phyloP scores from a whole-genome alignment of 1,140 invertebrate genomes.

The Drosophila hydei region DNA sequence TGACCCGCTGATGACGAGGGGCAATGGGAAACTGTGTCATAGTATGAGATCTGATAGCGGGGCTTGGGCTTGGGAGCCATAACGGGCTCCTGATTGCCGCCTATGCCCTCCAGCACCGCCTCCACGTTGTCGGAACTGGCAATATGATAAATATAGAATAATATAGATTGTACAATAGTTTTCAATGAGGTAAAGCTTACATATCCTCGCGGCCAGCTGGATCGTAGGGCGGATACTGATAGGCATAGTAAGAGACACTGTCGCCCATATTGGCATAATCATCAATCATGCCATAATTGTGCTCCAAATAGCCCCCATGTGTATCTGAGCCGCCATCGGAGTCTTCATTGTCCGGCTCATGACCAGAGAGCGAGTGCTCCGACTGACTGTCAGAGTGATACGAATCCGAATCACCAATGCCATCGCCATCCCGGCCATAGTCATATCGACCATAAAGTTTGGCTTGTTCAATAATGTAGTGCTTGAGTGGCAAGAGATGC shows the following conservation, averaged over 20 bases:
- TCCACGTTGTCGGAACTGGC: slow-evolving; percentile 81
- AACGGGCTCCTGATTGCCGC: slow-evolving; percentile 57
- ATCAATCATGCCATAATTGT: slow-evolving; percentile 84
- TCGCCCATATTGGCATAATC: slow-evolving; percentile 84
- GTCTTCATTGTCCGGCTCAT: slow-evolving; percentile 89
- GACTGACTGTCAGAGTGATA: slow-evolving; percentile 86
- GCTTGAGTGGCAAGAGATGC: slow-evolving; percentile 92
- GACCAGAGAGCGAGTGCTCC: slow-evolving; percentile 86
- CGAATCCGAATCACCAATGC: slow-evolving; percentile 88
- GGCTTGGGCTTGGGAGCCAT: slow-evolving; percentile 67
- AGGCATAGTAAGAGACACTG: slow-evolving; percentile 86
- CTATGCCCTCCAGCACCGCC: slow-evolving; percentile 81
- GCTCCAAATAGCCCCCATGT: slow-evolving; percentile 87
- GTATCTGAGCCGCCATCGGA: slow-evolving; percentile 87
- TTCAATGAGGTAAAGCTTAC: slow-evolving; percentile 42
- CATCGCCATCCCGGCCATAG: slow-evolving; percentile 83
- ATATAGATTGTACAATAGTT: background rate
- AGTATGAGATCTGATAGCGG: slow-evolving; percentile 79
- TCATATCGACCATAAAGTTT: slow-evolving; percentile 90
- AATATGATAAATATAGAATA: background rate
- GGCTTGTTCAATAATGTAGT: slow-evolving; percentile 94
- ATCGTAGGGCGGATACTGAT: slow-evolving; percentile 85
- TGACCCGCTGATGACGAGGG: slow-evolving; percentile 41
- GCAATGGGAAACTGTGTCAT: slow-evolving; percentile 72
- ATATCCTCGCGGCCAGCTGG: slow-evolving; percentile 78